Evolutionary conservation across 2,888 invertebrate species (phyloP).

Genomic region (Hecatera dysodea): DNA sequence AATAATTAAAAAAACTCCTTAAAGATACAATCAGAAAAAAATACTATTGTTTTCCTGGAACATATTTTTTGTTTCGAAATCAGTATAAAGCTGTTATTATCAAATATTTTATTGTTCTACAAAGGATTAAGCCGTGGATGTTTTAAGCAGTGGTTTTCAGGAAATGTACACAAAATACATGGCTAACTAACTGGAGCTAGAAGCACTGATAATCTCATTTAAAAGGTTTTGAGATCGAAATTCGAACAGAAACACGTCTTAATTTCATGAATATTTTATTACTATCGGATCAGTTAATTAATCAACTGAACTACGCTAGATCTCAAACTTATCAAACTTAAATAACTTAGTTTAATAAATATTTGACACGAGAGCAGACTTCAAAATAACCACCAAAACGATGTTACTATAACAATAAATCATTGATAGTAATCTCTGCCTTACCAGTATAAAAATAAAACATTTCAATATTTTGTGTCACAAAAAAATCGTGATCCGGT

Average conservation of each 20-base stretch:
- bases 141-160: neutral
- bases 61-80: neutral
- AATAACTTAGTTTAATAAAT: neutral
- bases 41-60: neutral
- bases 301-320: neutral
- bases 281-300: neutral
- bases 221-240: neutral
- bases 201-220: neutral
- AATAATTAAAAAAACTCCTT: too few species aligned
- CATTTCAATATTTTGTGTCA: neutral
- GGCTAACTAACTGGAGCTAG: neutral
- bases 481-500: neutral
- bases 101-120: neutral
- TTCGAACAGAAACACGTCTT: neutral
- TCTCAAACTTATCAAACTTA: neutral
- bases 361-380: neutral
- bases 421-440: constrained; percentile 5
- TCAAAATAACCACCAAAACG: neutral
- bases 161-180: neutral
- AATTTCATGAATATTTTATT: constrained; percentile 1
- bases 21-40: neutral
- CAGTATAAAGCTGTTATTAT: neutral
- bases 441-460: constrained; percentile 7
- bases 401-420: constrained; percentile 14
- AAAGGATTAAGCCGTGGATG: neutral